Conservation (phyloP, 2,888 invertebrate species). For the Hypsopygia costalis region DNA sequence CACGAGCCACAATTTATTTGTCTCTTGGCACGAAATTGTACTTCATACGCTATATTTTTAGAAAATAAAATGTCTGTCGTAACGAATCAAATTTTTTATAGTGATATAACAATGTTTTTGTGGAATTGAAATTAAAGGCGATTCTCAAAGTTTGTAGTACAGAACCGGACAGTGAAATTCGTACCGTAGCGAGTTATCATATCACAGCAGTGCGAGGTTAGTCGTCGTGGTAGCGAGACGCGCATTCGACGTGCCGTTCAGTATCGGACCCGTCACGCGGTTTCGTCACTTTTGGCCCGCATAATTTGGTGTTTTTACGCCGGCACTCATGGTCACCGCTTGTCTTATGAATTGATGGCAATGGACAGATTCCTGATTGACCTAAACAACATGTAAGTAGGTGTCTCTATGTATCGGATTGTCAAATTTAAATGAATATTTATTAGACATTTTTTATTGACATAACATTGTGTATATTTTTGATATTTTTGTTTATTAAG, state of each 20-base stretch:
- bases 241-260: conserved; percentile 10
- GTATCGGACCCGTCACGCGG: conserved; percentile 1
- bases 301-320: background rate
- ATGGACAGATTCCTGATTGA: conserved; percentile 3
- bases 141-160: background rate
- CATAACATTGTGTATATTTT: too few relatives aligned
- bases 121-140: background rate
- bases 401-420: background rate
- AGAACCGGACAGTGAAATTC: background rate
- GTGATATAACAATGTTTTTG: background rate
- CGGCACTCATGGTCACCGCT: background rate
- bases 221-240: conserved; percentile 23
- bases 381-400: background rate
- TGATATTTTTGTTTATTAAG: too few relatives aligned
- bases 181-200: background rate
- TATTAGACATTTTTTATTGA: too few relatives aligned
- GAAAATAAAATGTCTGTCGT: background rate
- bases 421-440: too few relatives aligned
- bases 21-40: conserved; percentile 9
- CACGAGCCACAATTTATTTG: conserved; percentile 8
- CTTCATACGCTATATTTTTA: conserved; percentile 7
- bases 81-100: background rate
- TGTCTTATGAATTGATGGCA: conserved; percentile 3
- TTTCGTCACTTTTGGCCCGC: background rate
- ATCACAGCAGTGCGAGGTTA: conserved; percentile 20